These are phyloP conservation scores for Myripristis murdjan DNA, from an alignment of 2,797 vertebrate species.

Conservation along the genomic window DNA sequence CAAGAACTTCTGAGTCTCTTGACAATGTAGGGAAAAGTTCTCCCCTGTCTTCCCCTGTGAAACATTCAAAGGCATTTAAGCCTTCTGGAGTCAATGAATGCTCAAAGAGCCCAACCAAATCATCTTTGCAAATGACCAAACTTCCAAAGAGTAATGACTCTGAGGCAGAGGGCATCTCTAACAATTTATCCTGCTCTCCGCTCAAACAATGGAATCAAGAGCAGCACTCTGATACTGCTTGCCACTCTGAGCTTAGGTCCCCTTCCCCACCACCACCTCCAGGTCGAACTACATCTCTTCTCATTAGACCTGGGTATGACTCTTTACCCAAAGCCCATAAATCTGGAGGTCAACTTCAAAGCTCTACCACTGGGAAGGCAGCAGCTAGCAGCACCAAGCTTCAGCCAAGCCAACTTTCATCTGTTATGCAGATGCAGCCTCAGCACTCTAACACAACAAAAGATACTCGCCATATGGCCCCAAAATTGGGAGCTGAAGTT, in stretches of 20 bases:
- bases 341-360: constrained; percentile 59
- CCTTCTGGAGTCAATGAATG: constrained; percentile 70
- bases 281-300: constrained; percentile 88
- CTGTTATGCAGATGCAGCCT: constrained; percentile 71
- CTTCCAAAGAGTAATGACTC: constrained; percentile 61
- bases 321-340: constrained; percentile 70
- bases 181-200: constrained; percentile 80
- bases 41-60: constrained; percentile 82
- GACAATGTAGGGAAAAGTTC: constrained; percentile 77
- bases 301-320: constrained; percentile 82
- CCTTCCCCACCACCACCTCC: constrained; percentile 87
- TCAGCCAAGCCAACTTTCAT: constrained; percentile 50
- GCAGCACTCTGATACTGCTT: constrained; percentile 69
- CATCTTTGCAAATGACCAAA: constrained; percentile 70
- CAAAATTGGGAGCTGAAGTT: constrained; percentile 66
- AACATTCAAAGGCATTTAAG: constrained; percentile 83
- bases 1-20: constrained; percentile 69
- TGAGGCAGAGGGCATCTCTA: constrained; percentile 77
- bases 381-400: constrained; percentile 52
- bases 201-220: constrained; percentile 84
- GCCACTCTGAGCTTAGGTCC: constrained; percentile 69
- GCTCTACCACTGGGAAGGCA: constrained; percentile 70
- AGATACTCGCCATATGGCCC: constrained; percentile 58
- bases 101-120: constrained; percentile 80
- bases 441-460: constrained; percentile 68